Conservation (phyloP, 2,113 vertebrate species). For the Sander vitreus region DNA sequence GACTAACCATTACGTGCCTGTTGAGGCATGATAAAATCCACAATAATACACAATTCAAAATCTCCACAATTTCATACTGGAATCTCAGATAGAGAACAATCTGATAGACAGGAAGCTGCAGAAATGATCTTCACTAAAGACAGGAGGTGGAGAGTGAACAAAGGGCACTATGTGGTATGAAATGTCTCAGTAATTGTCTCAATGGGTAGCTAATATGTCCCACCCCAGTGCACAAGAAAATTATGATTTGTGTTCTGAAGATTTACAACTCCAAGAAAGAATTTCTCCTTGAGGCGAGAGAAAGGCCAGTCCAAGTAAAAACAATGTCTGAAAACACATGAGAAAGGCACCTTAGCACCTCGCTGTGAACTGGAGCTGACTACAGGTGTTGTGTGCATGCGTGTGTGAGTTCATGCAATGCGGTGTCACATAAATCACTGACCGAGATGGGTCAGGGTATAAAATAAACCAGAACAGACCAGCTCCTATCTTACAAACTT, state of each 20-base stretch:
- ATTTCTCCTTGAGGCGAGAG: conserved; percentile 77
- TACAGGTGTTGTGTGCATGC: conserved; percentile 56
- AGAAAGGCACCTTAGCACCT: conserved; percentile 61
- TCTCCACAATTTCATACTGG: conserved; percentile 46
- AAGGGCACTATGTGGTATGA: conserved; percentile 53
- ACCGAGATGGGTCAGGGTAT: neutral
- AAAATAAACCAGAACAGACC: conserved; percentile 8
- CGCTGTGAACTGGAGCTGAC: conserved; percentile 55
- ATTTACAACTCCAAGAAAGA: conserved; percentile 67
- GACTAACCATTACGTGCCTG: neutral
- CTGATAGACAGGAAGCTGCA: conserved; percentile 6
- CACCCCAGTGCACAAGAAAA: conserved; percentile 13
- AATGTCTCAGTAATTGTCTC: conserved; percentile 55
- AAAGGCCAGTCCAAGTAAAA: conserved; percentile 56
- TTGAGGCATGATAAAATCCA: conserved; percentile 17
- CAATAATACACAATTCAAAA: no score
- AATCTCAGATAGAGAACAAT: conserved; percentile 37
- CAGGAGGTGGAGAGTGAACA: conserved; percentile 51
- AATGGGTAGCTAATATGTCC: conserved; percentile 39
- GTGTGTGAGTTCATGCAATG: conserved; percentile 12
- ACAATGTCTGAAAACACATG: conserved; percentile 59
- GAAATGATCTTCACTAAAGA: neutral
- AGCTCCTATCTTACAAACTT: conserved; percentile 17
- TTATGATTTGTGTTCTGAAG: conserved; percentile 12
- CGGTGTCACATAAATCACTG: conserved; percentile 63